Evolutionary conservation across 1,140 invertebrate species (phyloP).

Genomic region (Pentalonia nigronervosa): DNA sequence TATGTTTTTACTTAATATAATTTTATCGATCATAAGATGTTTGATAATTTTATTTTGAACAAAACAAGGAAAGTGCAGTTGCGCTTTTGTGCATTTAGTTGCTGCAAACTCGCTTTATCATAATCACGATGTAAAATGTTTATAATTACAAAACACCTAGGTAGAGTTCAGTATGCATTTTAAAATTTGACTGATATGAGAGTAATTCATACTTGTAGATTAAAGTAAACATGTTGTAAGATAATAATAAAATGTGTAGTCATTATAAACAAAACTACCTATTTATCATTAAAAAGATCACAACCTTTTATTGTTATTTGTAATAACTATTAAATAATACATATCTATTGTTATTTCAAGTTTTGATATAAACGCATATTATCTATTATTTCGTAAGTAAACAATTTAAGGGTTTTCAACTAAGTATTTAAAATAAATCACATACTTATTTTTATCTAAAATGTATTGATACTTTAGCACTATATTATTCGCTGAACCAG

Average conservation of each 20-base stretch:
- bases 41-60: not conserved
- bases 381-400: not conserved
- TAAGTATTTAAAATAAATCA: not conserved
- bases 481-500: not conserved
- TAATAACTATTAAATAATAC: not conserved
- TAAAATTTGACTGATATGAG: not conserved
- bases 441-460: conserved; percentile 10
- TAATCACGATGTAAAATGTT: too few relatives aligned
- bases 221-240: not conserved
- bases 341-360: not conserved
- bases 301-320: not conserved
- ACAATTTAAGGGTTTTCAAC: not conserved
- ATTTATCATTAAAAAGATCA: not conserved
- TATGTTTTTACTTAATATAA: not conserved
- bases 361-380: not conserved
- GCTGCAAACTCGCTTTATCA: too few relatives aligned
- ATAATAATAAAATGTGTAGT: not conserved
- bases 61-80: not conserved
- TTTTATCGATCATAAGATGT: too few relatives aligned
- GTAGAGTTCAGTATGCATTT: not conserved
- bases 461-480: not conserved
- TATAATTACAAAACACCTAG: not conserved
- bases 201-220: not conserved
- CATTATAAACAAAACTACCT: not conserved
- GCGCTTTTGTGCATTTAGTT: too few relatives aligned